Base-by-base conservation (phyloP, 2,888 invertebrate species). In the Erpobdella octoculata region DNA sequence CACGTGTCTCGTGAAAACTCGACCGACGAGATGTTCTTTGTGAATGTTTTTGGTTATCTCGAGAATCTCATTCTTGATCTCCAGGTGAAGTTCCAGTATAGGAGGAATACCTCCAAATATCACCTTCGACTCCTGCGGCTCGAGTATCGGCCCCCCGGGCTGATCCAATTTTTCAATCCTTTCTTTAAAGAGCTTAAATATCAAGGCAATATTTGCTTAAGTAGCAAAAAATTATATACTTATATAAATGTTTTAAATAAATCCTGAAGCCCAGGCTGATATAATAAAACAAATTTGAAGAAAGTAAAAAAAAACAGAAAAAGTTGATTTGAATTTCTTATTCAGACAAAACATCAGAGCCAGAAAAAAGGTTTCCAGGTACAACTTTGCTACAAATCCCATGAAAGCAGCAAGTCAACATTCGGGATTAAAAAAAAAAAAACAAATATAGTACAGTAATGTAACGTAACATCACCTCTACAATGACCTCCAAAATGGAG, bases 31-130 rank as follows among this genome's bases (percentile, higher is more conserved):
- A 78, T 88, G 87, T 79, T 93, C 92, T 81, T 96, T 95, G 75
- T 88, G 88, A 93, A 94, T 96, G 81, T 89, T 88, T 75, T 89
- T 86, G 72, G 90, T 86, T 71, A 89, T 86, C 80, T 86, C 86
- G 31, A 86, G 85, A 70, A 86, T 75, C 41, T 82, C 80, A 77
- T 88, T 86, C 72, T 88, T 80, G 85, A 91, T 88, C 77, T 88
- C 89, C 83, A 89, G 88, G 84, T 98, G 97, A 72, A 93, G 89
- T 81, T 94, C 91, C 83, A 91, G 91, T 80, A 98, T 95, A 74
- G 93, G 91, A 76, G 92, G 90, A 82, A 97, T 88, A 83, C 94
- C 93, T 77, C 93, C 93, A 85, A 97, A 97, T 79, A 97, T 94
- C 77, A 92, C 90, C 85, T 92, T 92, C 73, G 92, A 87, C 86